Evolutionary conservation across 2,113 vertebrate species (phyloP), one percentile per base, ranked within the genome.

Genomic region (Furnarius figulus): DNA sequence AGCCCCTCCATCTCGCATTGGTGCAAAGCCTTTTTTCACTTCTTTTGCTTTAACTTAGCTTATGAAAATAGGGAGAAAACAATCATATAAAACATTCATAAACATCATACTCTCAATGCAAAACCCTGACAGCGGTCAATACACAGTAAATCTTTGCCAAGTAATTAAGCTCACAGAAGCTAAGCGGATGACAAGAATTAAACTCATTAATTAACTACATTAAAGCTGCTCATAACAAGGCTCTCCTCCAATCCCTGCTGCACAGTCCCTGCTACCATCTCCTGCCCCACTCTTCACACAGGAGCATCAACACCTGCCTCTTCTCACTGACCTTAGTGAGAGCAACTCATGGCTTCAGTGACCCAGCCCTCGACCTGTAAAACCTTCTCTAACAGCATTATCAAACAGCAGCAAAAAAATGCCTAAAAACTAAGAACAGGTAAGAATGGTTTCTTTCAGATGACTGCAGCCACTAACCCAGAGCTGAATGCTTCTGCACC

Each of bases 151-250:
- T 28, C 42, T 89, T 31, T 67, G 55, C 63, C 86, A 93, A 91
- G 63, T n/a, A 91, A 91, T 93, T 95, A 90, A 75, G 44, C 53
- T 67, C 31, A 70, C 21, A 24, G 58, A 91, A 81, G 78, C 92
- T 63, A 91, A 79, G 46, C 56, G 67, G 61, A 87, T 87, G 39
- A 89, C 72, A 89, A 80, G 42, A 94, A 93, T 49, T 73, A 82
- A 92, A 77, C n/a, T 94, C 37, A 87, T 85, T 89, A 88, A 94
- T 82, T 96, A 91, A 74, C 52, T 55, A 78, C 53, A 87, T 40
- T 84, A 91, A 95, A 90, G 46, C 23, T 82, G 17, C 50, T 70
- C 61, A 72, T 89, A 75, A 90, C 16, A 58, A 35, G 39, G 73
- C 40, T 47, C 28, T 49, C 35, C 63, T 59, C 47, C 75, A 85